A percentile compares a stretch with the other conserved stretches of the same genome.
Conservation (phyloP, 2,797 vertebrate genomes). For the Rhynchotus rufescens region DNA sequence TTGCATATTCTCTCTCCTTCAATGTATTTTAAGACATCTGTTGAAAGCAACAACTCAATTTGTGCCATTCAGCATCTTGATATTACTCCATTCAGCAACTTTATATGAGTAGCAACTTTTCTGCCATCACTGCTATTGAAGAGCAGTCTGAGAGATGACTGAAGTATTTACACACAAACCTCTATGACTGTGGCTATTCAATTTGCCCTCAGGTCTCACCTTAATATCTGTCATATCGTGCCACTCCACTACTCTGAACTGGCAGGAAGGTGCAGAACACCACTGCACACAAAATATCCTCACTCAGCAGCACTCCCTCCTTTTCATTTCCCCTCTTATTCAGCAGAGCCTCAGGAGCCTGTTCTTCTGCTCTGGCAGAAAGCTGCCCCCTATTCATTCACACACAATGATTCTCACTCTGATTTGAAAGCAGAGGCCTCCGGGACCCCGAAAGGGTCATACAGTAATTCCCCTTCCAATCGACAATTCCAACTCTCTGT, state of each 20-base stretch:
- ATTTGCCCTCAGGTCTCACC: slow-evolving; percentile 31
- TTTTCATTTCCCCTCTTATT: slow-evolving; percentile 55
- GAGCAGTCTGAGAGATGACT: background rate
- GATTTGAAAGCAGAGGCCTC: slow-evolving; percentile 44
- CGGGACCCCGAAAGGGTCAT: slow-evolving; percentile 22
- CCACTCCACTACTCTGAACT: slow-evolving; percentile 8
- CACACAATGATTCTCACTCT: background rate
- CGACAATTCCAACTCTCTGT: slow-evolving; percentile 40
- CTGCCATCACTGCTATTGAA: background rate
- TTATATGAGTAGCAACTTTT: background rate
- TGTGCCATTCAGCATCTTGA: background rate
- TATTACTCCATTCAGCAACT: background rate
- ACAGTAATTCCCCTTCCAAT: slow-evolving; percentile 8
- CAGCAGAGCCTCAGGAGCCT: slow-evolving; percentile 29
- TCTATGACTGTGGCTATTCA: slow-evolving; percentile 5
- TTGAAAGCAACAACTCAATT: background rate
- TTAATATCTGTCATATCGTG: background rate
- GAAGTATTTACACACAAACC: background rate
- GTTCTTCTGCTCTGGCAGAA: slow-evolving; percentile 23
- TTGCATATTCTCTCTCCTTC: background rate
- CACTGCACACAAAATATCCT: background rate
- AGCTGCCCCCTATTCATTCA: background rate
- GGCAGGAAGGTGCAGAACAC: slow-evolving; percentile 9
- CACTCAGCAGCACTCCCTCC: background rate
- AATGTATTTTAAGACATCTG: background rate